phyloP scores from a whole-genome alignment of 2,797 vertebrate species.

The Coracias cyanogaster region DNA sequence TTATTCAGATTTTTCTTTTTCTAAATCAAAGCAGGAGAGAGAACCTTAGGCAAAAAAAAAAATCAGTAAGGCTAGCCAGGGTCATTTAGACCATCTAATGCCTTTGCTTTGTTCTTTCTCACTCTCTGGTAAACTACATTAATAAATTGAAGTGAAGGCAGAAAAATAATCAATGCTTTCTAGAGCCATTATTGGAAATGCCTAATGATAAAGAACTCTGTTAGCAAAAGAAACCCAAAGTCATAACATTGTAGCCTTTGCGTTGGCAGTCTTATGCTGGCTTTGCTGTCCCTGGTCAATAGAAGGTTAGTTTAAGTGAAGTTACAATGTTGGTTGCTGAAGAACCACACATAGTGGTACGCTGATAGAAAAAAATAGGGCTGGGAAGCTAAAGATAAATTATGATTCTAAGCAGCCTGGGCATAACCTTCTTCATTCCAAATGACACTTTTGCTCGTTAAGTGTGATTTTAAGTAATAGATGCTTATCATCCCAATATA shows the following conservation, averaged over 20 bases:
- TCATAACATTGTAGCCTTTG: not conserved
- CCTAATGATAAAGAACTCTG: not conserved
- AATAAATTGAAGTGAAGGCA: not conserved
- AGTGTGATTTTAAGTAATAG: not conserved
- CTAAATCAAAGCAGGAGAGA: not conserved
- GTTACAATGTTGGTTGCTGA: not conserved
- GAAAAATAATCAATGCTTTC: conserved; percentile 34
- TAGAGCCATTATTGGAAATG: not conserved
- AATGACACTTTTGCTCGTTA: not conserved
- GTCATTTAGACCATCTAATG: not conserved
- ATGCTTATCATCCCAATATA: not conserved
- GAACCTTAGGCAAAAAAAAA: not conserved
- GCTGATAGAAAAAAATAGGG: not conserved
- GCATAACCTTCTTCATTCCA: not conserved
- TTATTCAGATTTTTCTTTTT: not conserved
- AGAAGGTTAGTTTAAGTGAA: not conserved
- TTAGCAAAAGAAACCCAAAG: not conserved
- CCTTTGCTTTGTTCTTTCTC: not conserved
- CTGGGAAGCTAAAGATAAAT: not conserved
- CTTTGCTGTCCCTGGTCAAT: not conserved
- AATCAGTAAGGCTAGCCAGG: not conserved
- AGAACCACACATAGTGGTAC: not conserved
- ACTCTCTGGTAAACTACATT: not conserved
- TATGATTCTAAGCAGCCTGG: not conserved
- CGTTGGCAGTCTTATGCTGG: not conserved